A percentile compares a stretch with the other conserved stretches of the same genome.
Evolutionary conservation across 2,113 vertebrate species (phyloP).

Genomic region (Brachionichthys hirsutus): DNA sequence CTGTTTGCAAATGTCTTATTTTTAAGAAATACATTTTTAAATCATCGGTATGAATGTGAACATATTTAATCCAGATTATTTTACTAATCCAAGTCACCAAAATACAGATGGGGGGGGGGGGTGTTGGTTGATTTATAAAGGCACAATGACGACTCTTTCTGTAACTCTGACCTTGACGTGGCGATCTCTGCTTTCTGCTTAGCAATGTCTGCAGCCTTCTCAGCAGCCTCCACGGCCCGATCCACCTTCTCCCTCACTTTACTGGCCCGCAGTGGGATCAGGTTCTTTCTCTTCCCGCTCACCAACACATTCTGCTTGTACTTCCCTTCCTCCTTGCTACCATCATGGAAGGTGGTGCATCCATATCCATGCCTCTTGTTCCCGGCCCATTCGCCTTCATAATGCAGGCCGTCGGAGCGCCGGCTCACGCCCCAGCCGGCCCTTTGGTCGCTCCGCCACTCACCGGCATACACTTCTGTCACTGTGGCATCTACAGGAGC

Average conservation of each 20-base stretch:
- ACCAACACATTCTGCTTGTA: conserved; percentile 96
- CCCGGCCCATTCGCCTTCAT: conserved; percentile 91
- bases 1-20: too few relatives aligned
- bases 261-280: conserved; percentile 94
- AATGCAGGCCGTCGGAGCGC: conserved; percentile 92
- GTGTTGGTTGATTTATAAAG: too few relatives aligned
- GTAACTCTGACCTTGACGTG: conserved; percentile 85
- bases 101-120: too few relatives aligned
- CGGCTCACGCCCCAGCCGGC: conserved; percentile 91
- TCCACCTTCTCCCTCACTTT: conserved; percentile 99
- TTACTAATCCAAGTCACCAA: too few relatives aligned
- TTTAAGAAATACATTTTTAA: too few relatives aligned
- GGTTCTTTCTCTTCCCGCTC: conserved; percentile 95
- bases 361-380: conserved; percentile 97
- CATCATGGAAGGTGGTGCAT: conserved; percentile 94
- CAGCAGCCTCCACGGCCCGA: conserved; percentile 88
- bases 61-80: too few relatives aligned
- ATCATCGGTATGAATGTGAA: too few relatives aligned
- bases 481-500: conserved; percentile 95
- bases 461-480: conserved; percentile 92
- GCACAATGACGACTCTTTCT: neutral
- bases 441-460: conserved; percentile 95
- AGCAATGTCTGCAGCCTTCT: conserved; percentile 91
- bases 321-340: conserved; percentile 98
- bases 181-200: conserved; percentile 98